Evolutionary conservation across 2,888 invertebrate genomes (phyloP).

Genomic region (Cantharis flavilabris): DNA sequence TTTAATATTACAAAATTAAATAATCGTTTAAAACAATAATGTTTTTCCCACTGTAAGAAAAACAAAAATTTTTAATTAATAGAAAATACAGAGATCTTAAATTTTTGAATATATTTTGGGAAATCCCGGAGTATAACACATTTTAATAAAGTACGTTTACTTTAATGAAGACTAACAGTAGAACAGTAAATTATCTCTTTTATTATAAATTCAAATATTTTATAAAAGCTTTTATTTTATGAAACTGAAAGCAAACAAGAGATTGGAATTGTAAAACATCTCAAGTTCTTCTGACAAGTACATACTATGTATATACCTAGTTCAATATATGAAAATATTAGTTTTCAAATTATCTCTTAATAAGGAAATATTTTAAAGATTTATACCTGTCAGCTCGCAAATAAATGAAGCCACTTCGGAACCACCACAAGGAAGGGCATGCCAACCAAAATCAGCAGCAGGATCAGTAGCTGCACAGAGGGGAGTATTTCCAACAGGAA

Average conservation of each 20-base stretch:
- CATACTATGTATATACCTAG: not conserved
- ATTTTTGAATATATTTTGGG: no score
- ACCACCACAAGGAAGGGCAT: slow-evolving; percentile 74
- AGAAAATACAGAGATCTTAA: no score
- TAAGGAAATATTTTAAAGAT: not conserved
- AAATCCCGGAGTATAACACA: not conserved
- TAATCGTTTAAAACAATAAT: not conserved
- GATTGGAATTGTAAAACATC: not conserved
- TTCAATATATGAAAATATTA: not conserved
- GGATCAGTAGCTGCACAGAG: slow-evolving; percentile 79
- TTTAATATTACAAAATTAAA: not conserved
- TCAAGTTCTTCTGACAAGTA: no score
- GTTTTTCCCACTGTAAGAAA: no score
- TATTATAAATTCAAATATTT: not conserved
- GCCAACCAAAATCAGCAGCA: slow-evolving; percentile 78
- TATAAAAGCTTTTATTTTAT: no score
- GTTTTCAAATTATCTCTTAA: not conserved
- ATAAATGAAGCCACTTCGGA: slow-evolving; percentile 79
- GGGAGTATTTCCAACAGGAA: slow-evolving; percentile 64
- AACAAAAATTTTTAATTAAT: no score
- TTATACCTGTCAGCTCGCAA: slow-evolving; percentile 76
- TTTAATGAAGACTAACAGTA: not conserved
- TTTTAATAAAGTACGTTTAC: not conserved
- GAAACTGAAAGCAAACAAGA: not conserved
- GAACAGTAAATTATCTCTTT: not conserved